Conservation (phyloP, 2,888 invertebrate species). For the Tipula confusa region DNA sequence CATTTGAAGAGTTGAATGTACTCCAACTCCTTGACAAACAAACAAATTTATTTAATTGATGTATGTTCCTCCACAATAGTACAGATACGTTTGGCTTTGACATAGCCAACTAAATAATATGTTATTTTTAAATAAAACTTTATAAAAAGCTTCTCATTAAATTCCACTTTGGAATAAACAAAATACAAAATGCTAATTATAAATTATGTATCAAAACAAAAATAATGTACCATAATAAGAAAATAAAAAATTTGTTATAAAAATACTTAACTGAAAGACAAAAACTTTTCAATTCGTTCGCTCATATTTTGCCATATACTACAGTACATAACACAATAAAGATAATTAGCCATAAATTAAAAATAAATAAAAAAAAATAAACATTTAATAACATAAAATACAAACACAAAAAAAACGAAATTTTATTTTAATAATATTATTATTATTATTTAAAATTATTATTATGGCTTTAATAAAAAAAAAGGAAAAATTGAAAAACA, state of each 20-base stretch:
- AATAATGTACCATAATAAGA: neutral
- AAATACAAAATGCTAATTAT: neutral
- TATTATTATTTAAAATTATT: slow-evolving; percentile 6
- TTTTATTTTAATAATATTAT: neutral
- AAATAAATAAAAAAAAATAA: too few relatives aligned
- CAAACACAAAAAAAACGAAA: neutral
- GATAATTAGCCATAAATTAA: slow-evolving; percentile 25
- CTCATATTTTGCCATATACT: neutral
- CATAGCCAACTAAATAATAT: neutral
- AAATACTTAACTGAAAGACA: neutral
- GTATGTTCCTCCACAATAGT: too few relatives aligned
- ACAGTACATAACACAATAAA: neutral
- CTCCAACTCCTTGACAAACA: too few relatives aligned
- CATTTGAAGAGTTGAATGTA: too few relatives aligned
- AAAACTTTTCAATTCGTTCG: slow-evolving; percentile 13
- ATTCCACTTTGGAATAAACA: neutral
- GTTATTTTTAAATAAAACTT: neutral
- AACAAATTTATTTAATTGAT: too few relatives aligned
- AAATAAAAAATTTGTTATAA: neutral
- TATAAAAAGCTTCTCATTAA: neutral
- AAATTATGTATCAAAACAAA: neutral
- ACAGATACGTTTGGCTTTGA: too few relatives aligned
- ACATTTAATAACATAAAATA: slow-evolving; percentile 25
- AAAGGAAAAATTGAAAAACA: too few relatives aligned
- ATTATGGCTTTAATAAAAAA: slow-evolving; percentile 7